These are phyloP conservation scores for Laupala kohalensis DNA, from an alignment of 1,140 invertebrate genomes.

Conservation along the genomic window DNA sequence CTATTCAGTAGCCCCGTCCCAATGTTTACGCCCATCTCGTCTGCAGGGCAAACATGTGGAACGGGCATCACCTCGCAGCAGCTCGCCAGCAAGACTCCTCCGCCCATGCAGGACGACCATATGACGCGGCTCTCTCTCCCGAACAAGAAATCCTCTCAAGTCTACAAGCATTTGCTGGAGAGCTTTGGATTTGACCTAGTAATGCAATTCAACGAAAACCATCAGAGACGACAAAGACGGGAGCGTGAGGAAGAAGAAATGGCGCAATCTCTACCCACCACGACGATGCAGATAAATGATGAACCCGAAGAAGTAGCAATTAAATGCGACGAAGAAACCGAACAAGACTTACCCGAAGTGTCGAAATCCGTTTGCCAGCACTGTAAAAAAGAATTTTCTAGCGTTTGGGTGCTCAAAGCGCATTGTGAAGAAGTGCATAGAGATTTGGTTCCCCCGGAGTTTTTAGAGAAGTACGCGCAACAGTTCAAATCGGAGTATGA, in stretches of 20 bases:
- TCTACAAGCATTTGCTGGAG: conserved; percentile 81
- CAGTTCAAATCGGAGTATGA: conserved; percentile 77
- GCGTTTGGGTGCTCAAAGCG: conserved; percentile 88
- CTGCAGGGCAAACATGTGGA: conserved; percentile 14
- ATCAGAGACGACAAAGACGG: conserved; percentile 47
- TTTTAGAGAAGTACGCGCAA: conserved; percentile 82
- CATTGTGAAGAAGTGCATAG: conserved; percentile 92
- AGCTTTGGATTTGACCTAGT: conserved; percentile 91
- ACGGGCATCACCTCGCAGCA: conserved; percentile 5
- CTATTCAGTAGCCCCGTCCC: conserved; percentile 53
- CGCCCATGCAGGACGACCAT: conserved; percentile 15
- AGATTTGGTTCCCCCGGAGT: conserved; percentile 74
- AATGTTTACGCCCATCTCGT: conserved; percentile 39
- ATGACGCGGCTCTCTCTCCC: conserved; percentile 25
- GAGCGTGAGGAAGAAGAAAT: conserved; percentile 15
- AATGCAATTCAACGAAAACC: conserved; percentile 91
- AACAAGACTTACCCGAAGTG: conserved; percentile 40
- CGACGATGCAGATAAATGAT: not conserved
- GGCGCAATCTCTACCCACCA: not conserved
- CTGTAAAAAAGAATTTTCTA: conserved; percentile 88
- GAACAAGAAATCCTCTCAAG: conserved; percentile 58
- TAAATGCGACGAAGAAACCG: not conserved
- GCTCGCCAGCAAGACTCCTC: conserved; percentile 21
- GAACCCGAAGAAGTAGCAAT: not conserved
- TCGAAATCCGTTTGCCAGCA: conserved; percentile 64